Percentiles rank a stretch among this genome's conserved stretches.
These are phyloP conservation scores for Omphaloscelis lunosa DNA, from an alignment of 2,888 invertebrate species.

Conservation along the genomic window DNA sequence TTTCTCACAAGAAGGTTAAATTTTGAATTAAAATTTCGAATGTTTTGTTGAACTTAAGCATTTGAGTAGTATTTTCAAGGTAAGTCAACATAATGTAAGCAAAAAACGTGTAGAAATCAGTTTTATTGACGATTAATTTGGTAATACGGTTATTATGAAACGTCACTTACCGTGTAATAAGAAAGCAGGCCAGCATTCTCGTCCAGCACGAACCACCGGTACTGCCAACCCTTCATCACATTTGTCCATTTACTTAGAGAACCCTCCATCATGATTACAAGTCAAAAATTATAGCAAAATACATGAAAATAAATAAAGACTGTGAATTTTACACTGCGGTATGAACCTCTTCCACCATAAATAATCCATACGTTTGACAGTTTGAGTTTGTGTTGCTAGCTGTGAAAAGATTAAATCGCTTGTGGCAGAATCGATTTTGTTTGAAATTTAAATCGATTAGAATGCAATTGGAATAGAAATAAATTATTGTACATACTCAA, in stretches of 20 bases:
- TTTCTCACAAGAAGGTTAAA: slow-evolving; percentile 27
- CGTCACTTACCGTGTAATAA: slow-evolving; percentile 98
- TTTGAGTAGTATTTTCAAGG: background rate
- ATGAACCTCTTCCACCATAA: slow-evolving; percentile 79
- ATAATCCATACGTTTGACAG: slow-evolving; percentile 88
- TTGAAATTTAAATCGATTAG: background rate
- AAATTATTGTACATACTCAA: background rate
- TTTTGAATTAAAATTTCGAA: slow-evolving; percentile 19
- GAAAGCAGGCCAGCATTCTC: slow-evolving; percentile 98
- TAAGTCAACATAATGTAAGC: background rate
- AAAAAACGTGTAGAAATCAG: slow-evolving; percentile 43
- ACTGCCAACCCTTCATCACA: slow-evolving; percentile 99
- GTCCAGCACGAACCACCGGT: slow-evolving; percentile 99
- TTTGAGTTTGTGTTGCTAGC: slow-evolving; percentile 72
- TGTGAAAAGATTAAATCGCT: slow-evolving; percentile 56
- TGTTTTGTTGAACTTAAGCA: background rate
- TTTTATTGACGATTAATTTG: slow-evolving; percentile 33
- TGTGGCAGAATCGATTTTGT: slow-evolving; percentile 19
- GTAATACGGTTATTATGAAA: slow-evolving; percentile 68
- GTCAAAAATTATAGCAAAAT: slow-evolving; percentile 80
- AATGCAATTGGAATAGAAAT: background rate
- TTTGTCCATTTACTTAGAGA: slow-evolving; percentile 99
- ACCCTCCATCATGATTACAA: slow-evolving; percentile 95
- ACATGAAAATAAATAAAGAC: slow-evolving; percentile 84
- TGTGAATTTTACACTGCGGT: slow-evolving; percentile 83